phyloP scores from a whole-genome alignment of 2,797 vertebrate genomes.

The Pangasius krempfi region DNA sequence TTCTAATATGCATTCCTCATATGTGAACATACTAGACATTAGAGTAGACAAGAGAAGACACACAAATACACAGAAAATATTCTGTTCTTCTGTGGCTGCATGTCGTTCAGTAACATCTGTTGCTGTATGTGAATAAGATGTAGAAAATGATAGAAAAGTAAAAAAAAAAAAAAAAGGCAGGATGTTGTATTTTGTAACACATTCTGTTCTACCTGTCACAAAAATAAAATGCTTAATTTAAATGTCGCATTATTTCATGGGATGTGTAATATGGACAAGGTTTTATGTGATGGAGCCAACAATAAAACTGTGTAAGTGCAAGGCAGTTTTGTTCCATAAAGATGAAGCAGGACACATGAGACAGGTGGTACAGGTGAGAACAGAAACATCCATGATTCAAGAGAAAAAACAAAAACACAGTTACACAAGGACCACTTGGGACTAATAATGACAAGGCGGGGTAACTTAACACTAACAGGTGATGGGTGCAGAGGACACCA shows the following conservation, averaged over 20 bases:
- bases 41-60: not conserved
- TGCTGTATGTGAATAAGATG: not conserved
- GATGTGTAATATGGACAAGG: not conserved
- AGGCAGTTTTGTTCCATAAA: not conserved
- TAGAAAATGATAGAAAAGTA: not conserved
- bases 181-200: not conserved
- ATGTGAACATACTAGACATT: not conserved
- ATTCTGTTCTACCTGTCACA: not conserved
- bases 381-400: not conserved
- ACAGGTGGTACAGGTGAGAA: not conserved
- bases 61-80: not conserved
- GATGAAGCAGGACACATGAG: not conserved
- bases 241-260: not conserved
- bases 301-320: not conserved
- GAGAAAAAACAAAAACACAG: not conserved
- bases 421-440: not conserved
- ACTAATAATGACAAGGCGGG: not conserved
- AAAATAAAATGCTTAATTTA: not conserved
- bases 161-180: not conserved
- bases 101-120: not conserved
- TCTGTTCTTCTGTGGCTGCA: not conserved
- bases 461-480: not conserved
- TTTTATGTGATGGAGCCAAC: not conserved
- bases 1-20: not conserved
- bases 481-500: not conserved